Percentiles rank a stretch among this genome's conserved stretches.
Conservation (phyloP, 2,113 vertebrate species). For the Carassius carassius region DNA sequence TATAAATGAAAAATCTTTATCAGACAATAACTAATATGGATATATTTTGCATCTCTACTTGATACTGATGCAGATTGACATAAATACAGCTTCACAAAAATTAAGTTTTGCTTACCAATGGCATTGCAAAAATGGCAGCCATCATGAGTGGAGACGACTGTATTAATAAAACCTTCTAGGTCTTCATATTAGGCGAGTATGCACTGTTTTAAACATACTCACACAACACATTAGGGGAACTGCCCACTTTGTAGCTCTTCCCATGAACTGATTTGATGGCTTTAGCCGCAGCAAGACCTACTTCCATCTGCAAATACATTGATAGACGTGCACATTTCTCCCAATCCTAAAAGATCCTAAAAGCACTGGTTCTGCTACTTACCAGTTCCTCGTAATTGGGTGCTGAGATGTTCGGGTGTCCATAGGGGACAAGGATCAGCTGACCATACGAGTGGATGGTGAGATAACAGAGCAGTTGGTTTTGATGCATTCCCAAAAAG, state of each 20-base stretch:
- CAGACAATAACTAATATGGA: too few relatives aligned
- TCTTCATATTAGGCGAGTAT: too few relatives aligned
- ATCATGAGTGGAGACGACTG: too few relatives aligned
- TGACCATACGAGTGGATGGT: conserved; percentile 86
- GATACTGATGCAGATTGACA: too few relatives aligned
- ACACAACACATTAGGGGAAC: conserved; percentile 72
- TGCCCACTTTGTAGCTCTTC: conserved; percentile 80
- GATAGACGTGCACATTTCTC: conserved; percentile 9
- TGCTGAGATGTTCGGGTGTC: conserved; percentile 77
- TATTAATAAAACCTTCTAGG: too few relatives aligned
- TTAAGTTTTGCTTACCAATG: too few relatives aligned
- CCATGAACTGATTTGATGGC: conserved; percentile 81
- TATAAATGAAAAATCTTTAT: too few relatives aligned
- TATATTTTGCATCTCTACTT: too few relatives aligned
- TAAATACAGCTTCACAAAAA: too few relatives aligned
- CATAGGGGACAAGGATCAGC: conserved; percentile 81
- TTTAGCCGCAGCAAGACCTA: conserved; percentile 81
- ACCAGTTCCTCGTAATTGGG: conserved; percentile 83
- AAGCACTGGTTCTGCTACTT: conserved; percentile 46
- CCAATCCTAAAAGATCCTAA: neutral
- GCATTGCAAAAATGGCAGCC: too few relatives aligned
- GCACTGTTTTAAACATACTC: conserved; percentile 47
- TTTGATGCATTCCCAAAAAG: conserved; percentile 69
- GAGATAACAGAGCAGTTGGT: conserved; percentile 80
- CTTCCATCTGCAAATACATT: conserved; percentile 77